These are phyloP conservation scores for Drosophila lini DNA, from an alignment of 1,140 invertebrate genomes.

Conservation along the genomic window DNA sequence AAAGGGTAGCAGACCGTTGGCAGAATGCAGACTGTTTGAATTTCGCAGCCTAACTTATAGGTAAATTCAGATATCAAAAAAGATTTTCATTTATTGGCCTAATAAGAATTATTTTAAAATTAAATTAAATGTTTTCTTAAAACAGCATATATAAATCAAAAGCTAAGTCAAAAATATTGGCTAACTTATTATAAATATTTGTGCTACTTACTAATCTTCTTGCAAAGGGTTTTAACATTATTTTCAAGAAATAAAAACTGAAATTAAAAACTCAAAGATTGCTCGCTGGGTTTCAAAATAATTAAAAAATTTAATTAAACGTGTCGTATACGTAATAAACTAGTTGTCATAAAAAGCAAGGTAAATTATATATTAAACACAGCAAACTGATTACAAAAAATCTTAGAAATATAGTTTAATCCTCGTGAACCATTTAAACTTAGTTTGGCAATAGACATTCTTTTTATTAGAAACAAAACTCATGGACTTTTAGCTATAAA, in stretches of 20 bases:
- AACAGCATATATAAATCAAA: no score
- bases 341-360: no score
- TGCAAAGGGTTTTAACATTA: neutral
- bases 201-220: neutral
- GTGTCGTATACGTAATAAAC: constrained; percentile 3
- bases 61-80: no score
- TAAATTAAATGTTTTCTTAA: no score
- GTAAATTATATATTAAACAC: neutral
- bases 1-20: neutral
- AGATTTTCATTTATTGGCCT: no score
- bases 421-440: neutral
- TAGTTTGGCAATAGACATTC: neutral
- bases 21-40: neutral
- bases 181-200: no score
- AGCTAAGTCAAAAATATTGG: no score
- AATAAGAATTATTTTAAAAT: no score
- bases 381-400: neutral
- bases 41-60: neutral
- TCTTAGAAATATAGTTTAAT: neutral
- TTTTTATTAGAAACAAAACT: neutral
- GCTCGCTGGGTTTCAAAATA: neutral
- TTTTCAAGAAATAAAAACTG: neutral
- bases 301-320: no score
- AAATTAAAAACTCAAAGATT: neutral
- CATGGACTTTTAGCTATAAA: neutral